Evolutionary conservation across 1,140 invertebrate genomes (phyloP), one percentile per base, ranked within the genome.

Genomic region (Aporrectodea caliginosa): DNA sequence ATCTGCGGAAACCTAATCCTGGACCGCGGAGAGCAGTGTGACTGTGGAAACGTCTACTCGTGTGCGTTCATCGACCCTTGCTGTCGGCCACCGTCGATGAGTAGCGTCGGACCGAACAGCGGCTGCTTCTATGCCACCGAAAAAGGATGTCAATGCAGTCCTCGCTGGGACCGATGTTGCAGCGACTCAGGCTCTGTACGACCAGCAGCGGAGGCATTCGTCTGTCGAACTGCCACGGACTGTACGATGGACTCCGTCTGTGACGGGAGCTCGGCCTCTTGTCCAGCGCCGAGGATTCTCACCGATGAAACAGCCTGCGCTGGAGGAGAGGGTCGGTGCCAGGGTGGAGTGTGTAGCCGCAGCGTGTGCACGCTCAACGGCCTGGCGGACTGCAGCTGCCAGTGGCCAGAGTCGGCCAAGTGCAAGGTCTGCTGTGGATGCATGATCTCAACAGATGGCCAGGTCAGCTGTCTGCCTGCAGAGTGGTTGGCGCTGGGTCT

Each of bases 1-100:
- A 14, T 27, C 14, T 72, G 70, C 31, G 70, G 70, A 27, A 72
- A 72, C 70, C 2, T 6, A 2, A 27, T 72, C 14, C 2, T 72
- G 70, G 70, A 72, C 2, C 2, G 6, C n/a, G 70, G 70, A 2
- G 70, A 72, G 70, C 2, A 72, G 70, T 72, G 70, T n/a, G 70
- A 72, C 70, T 72, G 70, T n/a, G 70, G 70, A 6, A 72, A 27
- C 31, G 14, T 6, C 27, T n/a, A 12, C 6, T 27, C 2, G n/a
- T 72, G 70, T n/a, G 2, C 6, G n/a, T 14, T 29, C n/a, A 32
- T 27, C 14, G 70, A 72, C 27, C 70, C n/a, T 2, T 72, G 70
- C 70, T 72, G 70, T 72, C 70, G 2, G 6, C 70, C 70, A 72
- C 70, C 70, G 22, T 12, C 43, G 22, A 6, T 58, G 6, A 58